These are phyloP conservation scores for Opisthocomus hoazin DNA, from an alignment of 2,113 vertebrate species.

Conservation along the genomic window DNA sequence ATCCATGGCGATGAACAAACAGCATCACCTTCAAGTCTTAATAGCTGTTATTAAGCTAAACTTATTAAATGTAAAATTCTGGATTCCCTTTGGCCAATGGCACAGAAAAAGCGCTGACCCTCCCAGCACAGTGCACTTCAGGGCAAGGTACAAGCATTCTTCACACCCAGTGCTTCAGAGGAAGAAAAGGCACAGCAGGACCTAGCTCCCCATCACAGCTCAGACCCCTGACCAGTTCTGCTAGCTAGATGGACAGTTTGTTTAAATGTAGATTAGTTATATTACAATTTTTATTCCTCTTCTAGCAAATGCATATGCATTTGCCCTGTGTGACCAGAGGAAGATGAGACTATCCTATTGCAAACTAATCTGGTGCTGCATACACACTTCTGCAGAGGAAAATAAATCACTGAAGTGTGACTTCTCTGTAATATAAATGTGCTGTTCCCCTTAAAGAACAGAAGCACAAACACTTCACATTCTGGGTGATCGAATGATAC, in stretches of 20 bases:
- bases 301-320: not conserved
- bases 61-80: not conserved
- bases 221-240: not conserved
- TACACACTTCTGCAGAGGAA: slow-evolving; percentile 9
- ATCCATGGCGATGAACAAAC: not conserved
- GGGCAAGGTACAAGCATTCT: not conserved
- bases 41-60: not conserved
- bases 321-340: slow-evolving; percentile 45
- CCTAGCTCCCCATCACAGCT: not conserved
- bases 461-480: slow-evolving; percentile 42
- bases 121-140: not conserved
- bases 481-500: slow-evolving; percentile 28
- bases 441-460: slow-evolving; percentile 45
- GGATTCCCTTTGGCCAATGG: not conserved
- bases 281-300: slow-evolving; percentile 21
- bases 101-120: not conserved
- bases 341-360: slow-evolving; percentile 43
- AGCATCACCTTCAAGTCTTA: not conserved
- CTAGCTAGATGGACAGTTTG: not conserved
- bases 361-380: slow-evolving; percentile 41
- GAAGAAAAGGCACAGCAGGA: not conserved
- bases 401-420: slow-evolving; percentile 50
- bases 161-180: not conserved
- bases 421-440: slow-evolving; percentile 48
- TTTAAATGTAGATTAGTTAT: slow-evolving; percentile 48